A percentile compares a stretch with the other conserved stretches of the same genome.
These are phyloP conservation scores for Tapirus terrestris DNA, from an alignment of 2,113 vertebrate genomes.

Conservation along the genomic window DNA sequence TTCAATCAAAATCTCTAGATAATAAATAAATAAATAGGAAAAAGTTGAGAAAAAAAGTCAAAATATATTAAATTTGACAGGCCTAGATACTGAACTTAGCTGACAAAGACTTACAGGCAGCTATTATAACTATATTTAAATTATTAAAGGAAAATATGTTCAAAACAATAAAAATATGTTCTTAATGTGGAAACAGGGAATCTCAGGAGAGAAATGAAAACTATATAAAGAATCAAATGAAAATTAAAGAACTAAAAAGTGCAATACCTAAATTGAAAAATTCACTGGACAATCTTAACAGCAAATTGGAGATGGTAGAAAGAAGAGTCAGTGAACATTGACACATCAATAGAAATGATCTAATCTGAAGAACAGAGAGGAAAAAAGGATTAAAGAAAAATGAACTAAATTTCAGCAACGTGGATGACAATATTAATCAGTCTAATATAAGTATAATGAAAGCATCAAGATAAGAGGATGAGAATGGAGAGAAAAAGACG, in stretches of 20 bases:
- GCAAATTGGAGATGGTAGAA: not conserved
- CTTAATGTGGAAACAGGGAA: not conserved
- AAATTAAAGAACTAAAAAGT: not conserved
- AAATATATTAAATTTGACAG: not conserved
- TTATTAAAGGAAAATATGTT: slow-evolving; percentile 18
- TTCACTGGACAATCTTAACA: not conserved
- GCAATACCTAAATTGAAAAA: not conserved
- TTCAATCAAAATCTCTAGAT: not conserved
- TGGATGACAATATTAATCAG: not conserved
- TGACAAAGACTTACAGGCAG: not conserved
- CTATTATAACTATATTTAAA: not conserved
- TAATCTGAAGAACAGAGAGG: not conserved
- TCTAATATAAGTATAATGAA: not conserved
- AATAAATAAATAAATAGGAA: not conserved
- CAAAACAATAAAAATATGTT: slow-evolving; percentile 7
- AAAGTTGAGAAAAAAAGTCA: slow-evolving; percentile 15
- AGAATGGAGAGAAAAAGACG: not conserved
- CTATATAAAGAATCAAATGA: not conserved
- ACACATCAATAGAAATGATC: not conserved
- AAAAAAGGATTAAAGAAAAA: not conserved
- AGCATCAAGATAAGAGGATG: not conserved
- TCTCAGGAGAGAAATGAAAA: not conserved
- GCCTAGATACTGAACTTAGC: not conserved
- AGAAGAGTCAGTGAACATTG: not conserved
- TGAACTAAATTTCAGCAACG: not conserved